Evolutionary conservation across 2,888 invertebrate genomes (phyloP).

Genomic region (Napeogenes sylphis): DNA sequence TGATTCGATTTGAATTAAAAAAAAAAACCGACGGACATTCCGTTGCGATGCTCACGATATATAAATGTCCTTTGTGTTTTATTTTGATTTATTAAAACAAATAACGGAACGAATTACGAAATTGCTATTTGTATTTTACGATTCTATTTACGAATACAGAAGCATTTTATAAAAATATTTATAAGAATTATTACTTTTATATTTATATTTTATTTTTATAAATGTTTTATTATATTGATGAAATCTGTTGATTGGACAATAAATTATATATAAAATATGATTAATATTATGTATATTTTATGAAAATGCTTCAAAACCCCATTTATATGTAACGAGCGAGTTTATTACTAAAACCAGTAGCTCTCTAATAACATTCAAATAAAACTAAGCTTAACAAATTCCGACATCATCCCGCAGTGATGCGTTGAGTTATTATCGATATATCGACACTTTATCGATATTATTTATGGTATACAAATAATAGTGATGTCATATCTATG

Average conservation of each 20-base stretch:
- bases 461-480: background rate
- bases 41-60: slow-evolving; percentile 29
- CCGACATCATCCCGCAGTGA: slow-evolving; percentile 2
- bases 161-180: no score
- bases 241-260: background rate
- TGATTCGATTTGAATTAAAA: slow-evolving; percentile 76
- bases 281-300: background rate
- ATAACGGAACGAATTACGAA: slow-evolving; percentile 4
- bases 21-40: slow-evolving; percentile 65
- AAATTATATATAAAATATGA: background rate
- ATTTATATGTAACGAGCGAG: slow-evolving; percentile 3
- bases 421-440: slow-evolving; percentile 5
- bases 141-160: background rate
- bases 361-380: slow-evolving; percentile 1
- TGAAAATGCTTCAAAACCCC: slow-evolving; percentile 2
- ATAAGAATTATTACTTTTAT: no score
- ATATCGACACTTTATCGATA: slow-evolving; percentile 1
- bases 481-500: no score
- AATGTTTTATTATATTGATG: no score
- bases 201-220: no score
- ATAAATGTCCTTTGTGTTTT: slow-evolving; percentile 3
- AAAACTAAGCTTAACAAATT: slow-evolving; percentile 7
- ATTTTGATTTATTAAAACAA: slow-evolving; percentile 6
- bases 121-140: background rate
- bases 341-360: slow-evolving; percentile 7